A percentile compares a stretch with the other conserved stretches of the same genome.
Conservation (phyloP, 2,888 invertebrate species). For the Catonia carolina region DNA sequence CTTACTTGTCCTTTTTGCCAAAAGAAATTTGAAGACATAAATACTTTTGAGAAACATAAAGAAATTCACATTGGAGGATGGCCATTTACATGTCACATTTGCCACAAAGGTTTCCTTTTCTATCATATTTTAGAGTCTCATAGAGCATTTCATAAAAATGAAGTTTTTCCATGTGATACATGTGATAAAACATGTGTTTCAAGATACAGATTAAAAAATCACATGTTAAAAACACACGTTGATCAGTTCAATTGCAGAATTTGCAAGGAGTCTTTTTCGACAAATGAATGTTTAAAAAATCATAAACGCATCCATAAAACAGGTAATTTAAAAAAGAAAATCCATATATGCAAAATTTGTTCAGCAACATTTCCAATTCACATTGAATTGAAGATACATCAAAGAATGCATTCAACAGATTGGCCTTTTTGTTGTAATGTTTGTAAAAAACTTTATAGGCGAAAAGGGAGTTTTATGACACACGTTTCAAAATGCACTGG, state of each 20-base stretch:
- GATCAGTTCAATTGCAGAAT: constrained; percentile 1
- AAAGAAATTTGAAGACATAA: constrained; percentile 1
- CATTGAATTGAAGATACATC: background rate
- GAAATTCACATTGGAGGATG: constrained; percentile 2
- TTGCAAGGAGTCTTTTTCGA: background rate
- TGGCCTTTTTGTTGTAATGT: constrained; percentile 4
- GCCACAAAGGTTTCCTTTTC: constrained; percentile 2
- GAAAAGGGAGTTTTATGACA: constrained; percentile 2
- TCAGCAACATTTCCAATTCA: background rate
- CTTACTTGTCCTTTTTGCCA: constrained; percentile 4
- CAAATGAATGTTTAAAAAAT: background rate
- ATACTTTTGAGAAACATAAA: constrained; percentile 1
- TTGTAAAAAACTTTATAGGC: constrained; percentile 5
- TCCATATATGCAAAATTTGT: constrained; percentile 2
- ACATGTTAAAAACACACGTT: background rate
- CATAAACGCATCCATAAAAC: background rate
- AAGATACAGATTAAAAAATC: background rate
- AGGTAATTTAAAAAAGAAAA: background rate
- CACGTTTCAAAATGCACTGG: constrained; percentile 5
- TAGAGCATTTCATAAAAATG: background rate
- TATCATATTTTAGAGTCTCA: background rate
- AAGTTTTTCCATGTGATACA: background rate
- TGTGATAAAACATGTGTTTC: constrained; percentile 5
- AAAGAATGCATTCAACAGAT: background rate
- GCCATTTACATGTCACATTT: background rate